Evolutionary conservation across 2,888 invertebrate species (phyloP).

Genomic region (Calameuta pallipes): DNA sequence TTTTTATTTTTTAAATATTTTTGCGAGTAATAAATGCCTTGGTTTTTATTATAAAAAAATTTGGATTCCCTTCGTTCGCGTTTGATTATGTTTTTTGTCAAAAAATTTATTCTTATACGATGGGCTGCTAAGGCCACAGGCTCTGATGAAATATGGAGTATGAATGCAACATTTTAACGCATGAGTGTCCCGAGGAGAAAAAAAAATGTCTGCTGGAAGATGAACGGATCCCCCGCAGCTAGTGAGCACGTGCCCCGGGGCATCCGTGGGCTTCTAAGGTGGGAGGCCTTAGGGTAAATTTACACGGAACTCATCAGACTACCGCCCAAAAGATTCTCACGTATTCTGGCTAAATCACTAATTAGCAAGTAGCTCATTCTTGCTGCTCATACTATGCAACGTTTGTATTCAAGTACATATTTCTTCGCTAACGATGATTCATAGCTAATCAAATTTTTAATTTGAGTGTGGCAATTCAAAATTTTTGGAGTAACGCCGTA

Average conservation of each 20-base stretch:
- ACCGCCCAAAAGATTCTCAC: neutral
- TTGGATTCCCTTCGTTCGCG: neutral
- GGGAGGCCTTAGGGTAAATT: conserved; percentile 23
- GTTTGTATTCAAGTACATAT: neutral
- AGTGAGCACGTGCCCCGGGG: conserved; percentile 50
- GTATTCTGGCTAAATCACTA: neutral
- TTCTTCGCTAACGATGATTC: neutral
- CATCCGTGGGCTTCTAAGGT: conserved; percentile 32
- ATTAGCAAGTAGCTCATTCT: neutral
- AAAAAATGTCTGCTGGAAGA: conserved; percentile 26
- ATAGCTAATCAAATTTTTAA: neutral
- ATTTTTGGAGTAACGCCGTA: neutral
- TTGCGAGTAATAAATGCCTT: neutral
- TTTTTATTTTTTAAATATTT: neutral
- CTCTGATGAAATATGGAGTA: conserved; percentile 42
- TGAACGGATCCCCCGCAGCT: conserved; percentile 46
- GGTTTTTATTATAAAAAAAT: neutral
- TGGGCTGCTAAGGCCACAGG: neutral
- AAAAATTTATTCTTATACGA: neutral
- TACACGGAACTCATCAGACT: neutral
- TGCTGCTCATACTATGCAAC: neutral
- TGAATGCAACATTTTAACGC: conserved; percentile 40
- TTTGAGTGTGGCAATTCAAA: neutral
- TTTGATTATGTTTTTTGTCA: neutral
- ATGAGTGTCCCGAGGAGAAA: conserved; percentile 31